Base-by-base conservation (phyloP, 2,888 invertebrate genomes). In the Pilophorus perplexus region DNA sequence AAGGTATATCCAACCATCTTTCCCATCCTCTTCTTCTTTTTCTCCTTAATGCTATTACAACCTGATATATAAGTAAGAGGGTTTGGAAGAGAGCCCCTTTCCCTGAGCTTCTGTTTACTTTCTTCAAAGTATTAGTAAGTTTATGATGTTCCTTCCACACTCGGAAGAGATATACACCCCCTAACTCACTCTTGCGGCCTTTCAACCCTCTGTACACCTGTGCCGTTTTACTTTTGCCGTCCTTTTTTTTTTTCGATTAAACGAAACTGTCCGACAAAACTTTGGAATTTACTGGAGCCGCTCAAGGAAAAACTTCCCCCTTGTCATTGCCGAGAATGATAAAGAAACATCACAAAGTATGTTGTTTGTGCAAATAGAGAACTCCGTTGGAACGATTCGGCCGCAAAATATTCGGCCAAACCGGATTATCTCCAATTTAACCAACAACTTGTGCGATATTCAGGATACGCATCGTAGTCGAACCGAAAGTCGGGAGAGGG, bases 101-200 rank as follows among this genome's bases (percentile, higher is more conserved):
- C 52, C 18, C 25, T 22, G 3, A 25, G 52, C 28, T 12, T 52
- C 52, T 52, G 52, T 52, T 52, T 52, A 52, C 52, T 52, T 52
- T 52, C 52, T 52, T 52, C 52, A 23, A 52, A 52, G 52, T 52
- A 52, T 52, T 52, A 52, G 52, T 52, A 52, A 52, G 52, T 52
- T 52, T 52, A 52, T 52, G 52, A 52, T 52, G 52, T 52, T 52
- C 52, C 33, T 52, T 28, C n/a, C 16, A 10, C 28, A 18, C 28
- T 25, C n/a, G 28, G 27, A 23, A 25, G 25, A 50, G 48, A 50
- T 50, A 20, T 50, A n/a, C 48, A 10, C 3, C 25, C 25, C 3
- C 6, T 12, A 33, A 8, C 33, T 8, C 33, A 6, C 33, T 33
- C 33, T 33, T 33, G 42, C 42, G 16, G 14, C 42, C 42, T 42